phyloP scores from a whole-genome alignment of 2,888 invertebrate genomes.

The Oeneis ivallda region DNA sequence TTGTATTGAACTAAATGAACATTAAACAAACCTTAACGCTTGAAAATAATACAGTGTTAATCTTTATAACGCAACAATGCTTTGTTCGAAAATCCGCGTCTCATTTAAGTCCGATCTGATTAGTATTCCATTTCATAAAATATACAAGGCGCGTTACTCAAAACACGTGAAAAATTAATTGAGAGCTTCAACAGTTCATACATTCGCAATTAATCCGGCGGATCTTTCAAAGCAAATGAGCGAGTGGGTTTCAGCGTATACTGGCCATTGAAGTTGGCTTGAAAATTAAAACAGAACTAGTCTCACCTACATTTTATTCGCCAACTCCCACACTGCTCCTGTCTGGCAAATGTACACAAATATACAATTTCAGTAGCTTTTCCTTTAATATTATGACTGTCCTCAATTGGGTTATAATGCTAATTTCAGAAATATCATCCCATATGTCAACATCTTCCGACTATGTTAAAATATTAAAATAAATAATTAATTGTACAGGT shows the following conservation, averaged over 20 bases:
- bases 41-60: constrained; percentile 3
- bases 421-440: constrained; percentile 31
- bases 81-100: constrained; percentile 13
- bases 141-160: not conserved
- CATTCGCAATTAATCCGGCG: constrained; percentile 12
- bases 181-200: constrained; percentile 12
- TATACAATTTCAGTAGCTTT: constrained; percentile 24
- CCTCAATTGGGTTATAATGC: constrained; percentile 28
- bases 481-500: not conserved
- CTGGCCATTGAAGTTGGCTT: not conserved
- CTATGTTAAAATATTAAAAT: not conserved
- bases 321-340: constrained; percentile 13
- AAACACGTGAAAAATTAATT: constrained; percentile 12
- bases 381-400: constrained; percentile 31
- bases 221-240: not conserved
- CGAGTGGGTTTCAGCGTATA: constrained; percentile 9
- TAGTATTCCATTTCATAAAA: constrained; percentile 5
- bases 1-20: not conserved
- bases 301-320: constrained; percentile 18
- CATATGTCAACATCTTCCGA: constrained; percentile 17
- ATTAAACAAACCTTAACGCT: not conserved
- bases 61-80: not conserved
- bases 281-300: constrained; percentile 1
- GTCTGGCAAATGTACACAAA: constrained; percentile 16
- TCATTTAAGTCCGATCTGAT: constrained; percentile 11